Evolutionary conservation across 2,888 invertebrate genomes (phyloP).

Genomic region (Nomada flava): DNA sequence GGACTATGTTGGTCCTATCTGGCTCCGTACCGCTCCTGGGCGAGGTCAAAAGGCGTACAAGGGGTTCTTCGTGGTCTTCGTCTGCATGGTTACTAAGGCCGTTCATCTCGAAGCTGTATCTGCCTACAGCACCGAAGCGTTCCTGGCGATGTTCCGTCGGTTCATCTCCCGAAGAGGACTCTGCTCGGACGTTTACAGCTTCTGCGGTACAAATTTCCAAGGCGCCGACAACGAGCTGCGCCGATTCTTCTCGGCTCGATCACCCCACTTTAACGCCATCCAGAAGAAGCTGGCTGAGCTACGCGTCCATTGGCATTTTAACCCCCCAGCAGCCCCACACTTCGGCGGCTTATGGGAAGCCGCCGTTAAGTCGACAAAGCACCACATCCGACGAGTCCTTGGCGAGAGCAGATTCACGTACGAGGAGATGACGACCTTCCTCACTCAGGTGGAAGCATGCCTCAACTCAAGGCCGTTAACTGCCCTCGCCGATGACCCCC

Average conservation of each 20-base stretch:
- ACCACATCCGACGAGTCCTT: neutral
- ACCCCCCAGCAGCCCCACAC: neutral
- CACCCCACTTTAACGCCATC: neutral
- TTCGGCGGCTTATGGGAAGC: too few species aligned
- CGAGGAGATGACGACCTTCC: neutral
- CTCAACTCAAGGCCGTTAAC: slow-evolving; percentile 8
- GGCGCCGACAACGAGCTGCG: neutral
- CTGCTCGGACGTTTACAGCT: neutral
- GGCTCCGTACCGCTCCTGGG: too few species aligned
- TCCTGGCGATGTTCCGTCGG: neutral
- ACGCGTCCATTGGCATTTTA: neutral
- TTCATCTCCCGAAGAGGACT: neutral
- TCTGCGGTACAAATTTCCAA: slow-evolving; percentile 3
- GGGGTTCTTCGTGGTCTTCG: neutral
- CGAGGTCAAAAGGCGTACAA: too few species aligned
- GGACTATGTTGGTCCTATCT: neutral
- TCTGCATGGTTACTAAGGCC: neutral
- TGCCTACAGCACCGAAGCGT: neutral
- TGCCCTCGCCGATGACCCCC: neutral
- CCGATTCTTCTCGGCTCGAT: neutral
- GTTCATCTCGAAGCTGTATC: neutral
- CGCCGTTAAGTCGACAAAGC: too few species aligned
- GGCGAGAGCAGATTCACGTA: neutral
- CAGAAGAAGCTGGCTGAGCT: neutral
- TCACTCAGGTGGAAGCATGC: neutral